These are phyloP conservation scores for Dinomys branickii DNA, from an alignment of 2,113 vertebrate genomes.

Conservation along the genomic window DNA sequence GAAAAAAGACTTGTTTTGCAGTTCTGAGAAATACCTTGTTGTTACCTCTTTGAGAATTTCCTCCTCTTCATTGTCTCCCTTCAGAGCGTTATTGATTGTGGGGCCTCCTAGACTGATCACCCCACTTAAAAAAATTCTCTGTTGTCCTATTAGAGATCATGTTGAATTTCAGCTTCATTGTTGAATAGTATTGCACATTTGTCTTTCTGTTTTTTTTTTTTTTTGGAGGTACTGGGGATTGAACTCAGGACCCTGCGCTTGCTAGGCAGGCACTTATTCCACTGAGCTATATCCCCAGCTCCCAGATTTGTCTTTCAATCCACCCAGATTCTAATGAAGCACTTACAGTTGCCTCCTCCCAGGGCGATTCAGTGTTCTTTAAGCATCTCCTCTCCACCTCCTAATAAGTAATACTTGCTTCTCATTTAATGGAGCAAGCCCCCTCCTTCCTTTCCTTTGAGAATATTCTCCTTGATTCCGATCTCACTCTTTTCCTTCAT, in stretches of 20 bases:
- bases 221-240: too few relatives aligned
- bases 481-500: not conserved
- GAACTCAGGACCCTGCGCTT: too few relatives aligned
- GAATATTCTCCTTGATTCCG: not conserved
- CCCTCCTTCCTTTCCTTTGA: not conserved
- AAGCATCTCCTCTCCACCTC: not conserved
- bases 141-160: not conserved
- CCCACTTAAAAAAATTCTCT: not conserved
- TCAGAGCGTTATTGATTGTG: not conserved
- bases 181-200: not conserved
- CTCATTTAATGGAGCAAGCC: not conserved
- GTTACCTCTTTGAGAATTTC: constrained; percentile 8
- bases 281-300: too few relatives aligned
- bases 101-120: not conserved
- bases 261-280: too few relatives aligned
- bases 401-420: not conserved
- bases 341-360: not conserved
- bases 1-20: not conserved
- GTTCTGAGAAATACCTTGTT: not conserved
- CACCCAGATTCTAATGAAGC: not conserved
- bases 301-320: not conserved
- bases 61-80: not conserved
- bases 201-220: too few relatives aligned
- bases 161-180: constrained; percentile 30
- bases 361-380: not conserved